Base-by-base conservation (phyloP, 1,140 invertebrate genomes). In the Globodera rostochiensis region DNA sequence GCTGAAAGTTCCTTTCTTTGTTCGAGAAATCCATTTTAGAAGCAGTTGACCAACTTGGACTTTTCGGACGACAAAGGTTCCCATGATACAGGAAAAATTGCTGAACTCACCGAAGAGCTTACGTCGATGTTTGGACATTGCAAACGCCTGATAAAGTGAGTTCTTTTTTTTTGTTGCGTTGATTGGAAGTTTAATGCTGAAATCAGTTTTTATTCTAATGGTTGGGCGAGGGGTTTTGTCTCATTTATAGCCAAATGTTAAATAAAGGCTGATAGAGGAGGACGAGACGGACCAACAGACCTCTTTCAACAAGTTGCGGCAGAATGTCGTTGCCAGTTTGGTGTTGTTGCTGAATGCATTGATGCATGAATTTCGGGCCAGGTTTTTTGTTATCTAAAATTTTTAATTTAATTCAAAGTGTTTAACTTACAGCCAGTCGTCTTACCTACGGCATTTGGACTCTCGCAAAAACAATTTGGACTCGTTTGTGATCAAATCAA, bases 261-360 rank as follows among this genome's bases (percentile, higher is more conserved):
- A 25, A 81, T 84, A 50, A 47, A 84, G 83, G 73, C 57, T 84
- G 73, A 67, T 84, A 13, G 83, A 84, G 13, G 83, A 84, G 47
- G 79, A 82, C 13, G 83, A 84, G 6, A 15, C 47, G 6, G 84
- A 86, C 21, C 21, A 45, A 11, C 3, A 67, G 50, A 13, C 47
- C 13, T 36, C 83, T 6, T 74, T 53, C 71, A 25, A 45, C 50
- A 47, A 73, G 78, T 81, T 92, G 36, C 86, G 88, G 46, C 84
- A 87, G 53, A 92, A 92, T 84, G 91, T 91, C 77, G 86, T 91
- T 46, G 86, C 89, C 8, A 90, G 90, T 74, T 80, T 91, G 25
- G 89, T 91, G 11, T 82, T 91, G 50, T 84, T 88, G n/a, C 83
- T 92, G 53, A 91, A 91, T 81, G 90, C 91, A 81, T 87, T 92